A percentile compares a stretch with the other conserved stretches of the same genome.
phyloP scores from a whole-genome alignment of 2,888 invertebrate genomes.

The Dilophus febrilis region DNA sequence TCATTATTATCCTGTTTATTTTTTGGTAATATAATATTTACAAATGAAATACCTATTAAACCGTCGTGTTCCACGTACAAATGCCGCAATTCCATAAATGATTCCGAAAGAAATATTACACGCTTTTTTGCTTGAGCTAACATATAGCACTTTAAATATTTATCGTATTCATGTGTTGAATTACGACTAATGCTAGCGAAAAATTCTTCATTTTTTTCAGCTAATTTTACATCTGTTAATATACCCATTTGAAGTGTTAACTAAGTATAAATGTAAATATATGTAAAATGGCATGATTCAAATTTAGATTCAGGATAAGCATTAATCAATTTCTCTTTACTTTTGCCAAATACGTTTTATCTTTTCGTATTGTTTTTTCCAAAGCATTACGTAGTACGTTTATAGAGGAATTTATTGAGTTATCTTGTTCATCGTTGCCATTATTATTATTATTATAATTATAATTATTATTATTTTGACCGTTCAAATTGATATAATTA shows the following conservation, averaged over 20 bases:
- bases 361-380: no score
- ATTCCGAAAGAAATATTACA: slow-evolving; percentile 18
- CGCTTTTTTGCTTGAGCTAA: slow-evolving; percentile 24
- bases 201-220: slow-evolving; percentile 28
- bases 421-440: no score
- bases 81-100: slow-evolving; percentile 22
- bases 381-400: no score
- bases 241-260: slow-evolving; percentile 24
- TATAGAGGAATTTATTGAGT: no score
- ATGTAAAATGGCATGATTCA: neutral
- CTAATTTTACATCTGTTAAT: slow-evolving; percentile 22
- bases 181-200: slow-evolving; percentile 27
- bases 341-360: no score
- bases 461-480: no score
- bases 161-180: slow-evolving; percentile 19
- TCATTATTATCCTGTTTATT: no score
- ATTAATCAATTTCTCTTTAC: no score
- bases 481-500: no score
- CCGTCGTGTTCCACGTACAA: slow-evolving; percentile 27
- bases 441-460: no score
- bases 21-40: no score
- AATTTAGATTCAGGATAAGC: no score
- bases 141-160: slow-evolving; percentile 23
- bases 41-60: slow-evolving; percentile 19
- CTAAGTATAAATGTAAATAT: slow-evolving; percentile 12